phyloP scores from a whole-genome alignment of 2,797 vertebrate genomes.

The Thaleichthys pacificus region DNA sequence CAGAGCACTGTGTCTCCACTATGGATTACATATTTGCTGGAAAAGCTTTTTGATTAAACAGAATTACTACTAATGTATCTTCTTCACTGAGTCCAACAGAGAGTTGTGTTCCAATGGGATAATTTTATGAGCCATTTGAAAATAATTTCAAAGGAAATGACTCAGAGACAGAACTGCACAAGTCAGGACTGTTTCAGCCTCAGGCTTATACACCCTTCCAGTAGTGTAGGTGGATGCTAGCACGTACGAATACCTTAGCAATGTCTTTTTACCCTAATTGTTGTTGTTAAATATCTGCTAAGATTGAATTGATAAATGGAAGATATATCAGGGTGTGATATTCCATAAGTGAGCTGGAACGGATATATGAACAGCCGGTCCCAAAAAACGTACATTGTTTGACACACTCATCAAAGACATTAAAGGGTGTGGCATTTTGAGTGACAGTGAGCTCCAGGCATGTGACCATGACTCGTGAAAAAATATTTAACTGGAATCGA shows the following conservation, averaged over 20 bases:
- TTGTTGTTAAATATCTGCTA: conserved; percentile 60
- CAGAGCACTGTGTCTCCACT: too few species aligned
- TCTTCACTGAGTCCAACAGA: conserved; percentile 18
- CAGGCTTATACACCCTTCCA: conserved; percentile 41
- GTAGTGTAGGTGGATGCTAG: conserved; percentile 34
- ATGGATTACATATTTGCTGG: conserved; percentile 9
- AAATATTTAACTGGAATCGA: conserved; percentile 12
- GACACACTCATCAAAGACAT: background rate
- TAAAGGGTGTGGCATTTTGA: conserved; percentile 48
- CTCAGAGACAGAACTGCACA: conserved; percentile 37
- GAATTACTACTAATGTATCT: background rate
- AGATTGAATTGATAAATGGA: conserved; percentile 63
- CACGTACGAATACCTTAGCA: conserved; percentile 41
- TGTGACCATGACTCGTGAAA: conserved; percentile 16
- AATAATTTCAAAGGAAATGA: conserved; percentile 36
- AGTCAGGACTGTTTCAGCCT: conserved; percentile 40
- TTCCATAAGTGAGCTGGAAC: conserved; percentile 61
- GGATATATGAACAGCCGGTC: conserved; percentile 66
- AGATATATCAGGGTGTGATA: conserved; percentile 60
- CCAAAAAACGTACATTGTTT: conserved; percentile 50
- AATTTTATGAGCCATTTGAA: conserved; percentile 28
- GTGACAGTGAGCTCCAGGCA: conserved; percentile 39
- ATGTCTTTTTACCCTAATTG: conserved; percentile 10
- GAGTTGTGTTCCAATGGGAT: conserved; percentile 5
- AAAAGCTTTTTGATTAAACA: background rate